Evolutionary conservation across 2,113 vertebrate species (phyloP).

Genomic region (Grantiella picta): DNA sequence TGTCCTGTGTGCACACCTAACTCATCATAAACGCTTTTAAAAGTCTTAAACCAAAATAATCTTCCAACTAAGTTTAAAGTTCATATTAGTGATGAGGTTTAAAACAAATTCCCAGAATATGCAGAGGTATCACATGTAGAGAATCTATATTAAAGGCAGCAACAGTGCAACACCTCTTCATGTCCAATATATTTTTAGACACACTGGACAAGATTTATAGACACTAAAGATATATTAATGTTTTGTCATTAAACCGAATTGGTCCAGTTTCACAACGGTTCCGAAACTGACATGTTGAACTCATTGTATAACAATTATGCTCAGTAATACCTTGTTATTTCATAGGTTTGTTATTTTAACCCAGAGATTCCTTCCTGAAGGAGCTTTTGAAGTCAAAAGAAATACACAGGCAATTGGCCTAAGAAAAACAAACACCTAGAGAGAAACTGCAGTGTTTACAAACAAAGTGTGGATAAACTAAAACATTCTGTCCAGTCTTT

Average conservation of each 20-base stretch:
- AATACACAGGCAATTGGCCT: neutral
- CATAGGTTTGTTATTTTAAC: neutral
- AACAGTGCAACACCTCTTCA: neutral
- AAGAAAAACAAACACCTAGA: neutral
- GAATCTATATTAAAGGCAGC: neutral
- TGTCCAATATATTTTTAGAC: neutral
- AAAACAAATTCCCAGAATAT: neutral
- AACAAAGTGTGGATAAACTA: neutral
- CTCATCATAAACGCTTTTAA: neutral
- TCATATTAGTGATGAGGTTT: neutral
- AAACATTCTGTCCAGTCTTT: neutral
- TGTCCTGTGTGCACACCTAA: neutral
- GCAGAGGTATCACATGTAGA: neutral
- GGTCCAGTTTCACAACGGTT: neutral
- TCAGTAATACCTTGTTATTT: neutral
- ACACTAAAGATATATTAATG: neutral
- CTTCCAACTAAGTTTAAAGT: neutral
- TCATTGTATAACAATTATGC: neutral
- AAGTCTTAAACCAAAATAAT: neutral
- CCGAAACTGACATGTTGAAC: neutral
- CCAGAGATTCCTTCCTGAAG: neutral
- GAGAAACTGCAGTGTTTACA: neutral
- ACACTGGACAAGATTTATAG: neutral
- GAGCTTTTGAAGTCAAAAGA: neutral
- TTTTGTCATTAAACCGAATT: neutral